Evolutionary conservation across 2,113 vertebrate genomes (phyloP).

Genomic region (Larimichthys crocea): DNA sequence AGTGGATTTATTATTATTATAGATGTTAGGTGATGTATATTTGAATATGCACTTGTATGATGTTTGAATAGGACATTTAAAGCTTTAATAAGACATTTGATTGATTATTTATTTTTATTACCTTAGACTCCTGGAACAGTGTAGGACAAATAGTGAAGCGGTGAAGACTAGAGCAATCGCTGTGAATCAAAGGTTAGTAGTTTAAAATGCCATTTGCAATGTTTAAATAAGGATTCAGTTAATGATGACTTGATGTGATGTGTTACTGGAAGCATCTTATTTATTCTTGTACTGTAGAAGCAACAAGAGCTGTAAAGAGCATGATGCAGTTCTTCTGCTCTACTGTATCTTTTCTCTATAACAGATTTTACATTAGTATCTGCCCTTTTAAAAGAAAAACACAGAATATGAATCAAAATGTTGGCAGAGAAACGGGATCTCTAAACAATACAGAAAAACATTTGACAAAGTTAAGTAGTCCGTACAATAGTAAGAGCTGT

Average conservation of each 20-base stretch:
- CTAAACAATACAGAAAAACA: not conserved
- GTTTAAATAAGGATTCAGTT: constrained; percentile 3
- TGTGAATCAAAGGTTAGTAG: constrained; percentile 30
- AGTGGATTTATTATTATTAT: not conserved
- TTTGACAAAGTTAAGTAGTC: constrained; percentile 1
- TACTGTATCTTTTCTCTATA: not conserved
- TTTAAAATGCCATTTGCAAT: constrained; percentile 13
- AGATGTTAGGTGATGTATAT: not conserved
- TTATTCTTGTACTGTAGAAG: not conserved
- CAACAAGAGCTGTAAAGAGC: not conserved
- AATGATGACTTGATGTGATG: not conserved
- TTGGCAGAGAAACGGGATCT: not conserved
- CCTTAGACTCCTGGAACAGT: not conserved
- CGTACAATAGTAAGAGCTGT: not conserved
- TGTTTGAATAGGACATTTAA: constrained; percentile 25
- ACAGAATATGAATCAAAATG: not conserved
- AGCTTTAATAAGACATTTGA: not conserved
- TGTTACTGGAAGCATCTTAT: not conserved
- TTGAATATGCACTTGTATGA: not conserved
- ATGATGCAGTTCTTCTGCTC: not conserved
- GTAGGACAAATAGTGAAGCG: not conserved
- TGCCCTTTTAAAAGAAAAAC: not conserved
- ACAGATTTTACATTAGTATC: not conserved
- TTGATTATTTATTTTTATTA: not conserved
- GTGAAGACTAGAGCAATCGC: not conserved